Evolutionary conservation across 1,140 invertebrate genomes (phyloP).

Genomic region (Paracyclopina nana): DNA sequence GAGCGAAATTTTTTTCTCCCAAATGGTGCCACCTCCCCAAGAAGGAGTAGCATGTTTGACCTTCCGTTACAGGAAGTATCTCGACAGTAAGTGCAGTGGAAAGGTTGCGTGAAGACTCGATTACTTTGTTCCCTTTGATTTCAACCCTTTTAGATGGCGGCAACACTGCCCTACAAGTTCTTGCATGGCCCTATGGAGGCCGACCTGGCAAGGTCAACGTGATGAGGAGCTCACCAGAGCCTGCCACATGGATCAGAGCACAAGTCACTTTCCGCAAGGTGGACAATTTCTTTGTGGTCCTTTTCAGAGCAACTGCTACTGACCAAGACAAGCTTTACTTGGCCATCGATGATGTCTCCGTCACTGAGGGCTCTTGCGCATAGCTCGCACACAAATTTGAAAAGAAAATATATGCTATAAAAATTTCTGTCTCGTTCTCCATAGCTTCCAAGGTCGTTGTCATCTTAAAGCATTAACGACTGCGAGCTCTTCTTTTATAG

Average conservation of each 20-base stretch:
- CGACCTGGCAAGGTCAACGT: conserved; percentile 7
- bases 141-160: background rate
- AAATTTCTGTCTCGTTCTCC: too few relatives aligned
- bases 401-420: too few relatives aligned
- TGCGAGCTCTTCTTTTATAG: too few relatives aligned
- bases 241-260: conserved; percentile 9
- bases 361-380: conserved; percentile 4
- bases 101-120: background rate
- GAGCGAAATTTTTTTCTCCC: conserved; percentile 7
- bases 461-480: too few relatives aligned
- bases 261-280: conserved; percentile 10
- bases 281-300: conserved; percentile 8
- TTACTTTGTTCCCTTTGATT: background rate
- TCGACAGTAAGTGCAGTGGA: background rate
- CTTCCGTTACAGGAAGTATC: conserved; percentile 9
- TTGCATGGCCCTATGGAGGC: conserved; percentile 9
- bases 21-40: background rate
- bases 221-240: conserved; percentile 2
- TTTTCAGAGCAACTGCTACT: background rate
- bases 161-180: background rate
- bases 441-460: too few relatives aligned
- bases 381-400: too few relatives aligned
- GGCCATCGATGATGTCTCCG: conserved; percentile 2
- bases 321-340: background rate
- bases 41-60: conserved; percentile 6